Conservation (phyloP, 2,113 vertebrate genomes). For the Phoxinus phoxinus region DNA sequence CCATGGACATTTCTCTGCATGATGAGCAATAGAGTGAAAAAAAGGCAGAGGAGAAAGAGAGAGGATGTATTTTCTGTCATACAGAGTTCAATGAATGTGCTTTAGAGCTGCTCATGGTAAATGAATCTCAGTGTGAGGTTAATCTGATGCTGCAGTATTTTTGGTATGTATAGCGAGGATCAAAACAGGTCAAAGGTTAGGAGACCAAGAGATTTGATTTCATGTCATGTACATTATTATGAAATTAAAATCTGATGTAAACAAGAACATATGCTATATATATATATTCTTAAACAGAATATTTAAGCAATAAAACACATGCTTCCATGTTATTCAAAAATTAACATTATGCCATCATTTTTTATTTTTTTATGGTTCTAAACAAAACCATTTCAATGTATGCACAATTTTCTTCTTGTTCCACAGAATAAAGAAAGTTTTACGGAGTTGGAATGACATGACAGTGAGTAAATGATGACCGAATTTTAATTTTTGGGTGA, state of each 20-base stretch:
- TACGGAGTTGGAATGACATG: background rate
- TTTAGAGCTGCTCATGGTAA: background rate
- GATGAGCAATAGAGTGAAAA: conserved; percentile 9
- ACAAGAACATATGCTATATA: background rate
- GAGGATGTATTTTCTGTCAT: background rate
- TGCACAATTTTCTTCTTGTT: background rate
- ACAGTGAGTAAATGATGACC: background rate
- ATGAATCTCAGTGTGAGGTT: conserved; percentile 23
- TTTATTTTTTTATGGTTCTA: too few relatives aligned
- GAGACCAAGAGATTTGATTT: background rate
- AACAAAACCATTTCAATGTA: too few relatives aligned
- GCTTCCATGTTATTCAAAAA: too few relatives aligned
- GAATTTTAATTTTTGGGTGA: background rate
- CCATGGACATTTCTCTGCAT: conserved; percentile 7
- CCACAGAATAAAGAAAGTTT: background rate
- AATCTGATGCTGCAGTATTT: background rate
- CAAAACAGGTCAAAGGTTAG: background rate
- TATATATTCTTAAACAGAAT: background rate
- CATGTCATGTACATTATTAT: background rate
- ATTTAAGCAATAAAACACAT: background rate
- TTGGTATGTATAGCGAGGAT: background rate
- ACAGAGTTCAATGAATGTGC: conserved; percentile 19
- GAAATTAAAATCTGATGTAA: background rate
- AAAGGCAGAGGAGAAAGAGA: background rate
- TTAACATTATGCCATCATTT: too few relatives aligned